Base-by-base conservation (phyloP, 1,140 invertebrate genomes). In the Platorchestia sp. region DNA sequence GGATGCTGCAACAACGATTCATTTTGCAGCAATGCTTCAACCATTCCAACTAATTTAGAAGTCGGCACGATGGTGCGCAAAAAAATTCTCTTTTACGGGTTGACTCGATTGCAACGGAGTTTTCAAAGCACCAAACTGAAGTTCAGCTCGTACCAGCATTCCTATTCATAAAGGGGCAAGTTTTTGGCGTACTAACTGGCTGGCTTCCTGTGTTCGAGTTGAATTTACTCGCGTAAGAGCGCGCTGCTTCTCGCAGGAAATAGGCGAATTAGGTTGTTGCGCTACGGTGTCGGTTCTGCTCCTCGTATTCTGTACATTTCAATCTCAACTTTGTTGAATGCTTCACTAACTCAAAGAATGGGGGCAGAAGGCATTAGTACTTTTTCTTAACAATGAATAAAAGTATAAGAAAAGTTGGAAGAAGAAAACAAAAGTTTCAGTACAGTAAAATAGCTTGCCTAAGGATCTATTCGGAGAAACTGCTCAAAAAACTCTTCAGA, bases 1-100 rank as follows among this genome's bases (percentile, higher is more conserved):
- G 59, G 14, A 75, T 75, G 59, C 59, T 22, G 59, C 59, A 75
- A 75, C 59, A 36, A 75, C 59, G 59, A 75, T 75, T 75, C 59
- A 75, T 75, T 75, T 75, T 36, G 59, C 59, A 75, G 27, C 1
- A 75, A 1, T 75, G 59, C 59, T 27, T 75, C 59, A 36, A 75
- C 59, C 59, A 75, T 75, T 75, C 59, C 36, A 75, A 75, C 59
- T 75, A 75, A 75, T 75, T 75, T 75, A 75, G 59, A 75, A 75
- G 59, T 75, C 59, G 59, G 10, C 59, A 75, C 59, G 14, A 75
- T 75, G 59, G 1, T 75, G 36, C 10, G 3, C 14, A 75, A 75
- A 75, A 75, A 36, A 36, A 10, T 75, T 27, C 59, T 75, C 59
- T 75, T 75, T 75, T 75, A 75, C 27, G 59, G 27, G 59, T 36